Evolutionary conservation across 2,797 vertebrate species (phyloP).

Genomic region (Adrianichthys oophorus): DNA sequence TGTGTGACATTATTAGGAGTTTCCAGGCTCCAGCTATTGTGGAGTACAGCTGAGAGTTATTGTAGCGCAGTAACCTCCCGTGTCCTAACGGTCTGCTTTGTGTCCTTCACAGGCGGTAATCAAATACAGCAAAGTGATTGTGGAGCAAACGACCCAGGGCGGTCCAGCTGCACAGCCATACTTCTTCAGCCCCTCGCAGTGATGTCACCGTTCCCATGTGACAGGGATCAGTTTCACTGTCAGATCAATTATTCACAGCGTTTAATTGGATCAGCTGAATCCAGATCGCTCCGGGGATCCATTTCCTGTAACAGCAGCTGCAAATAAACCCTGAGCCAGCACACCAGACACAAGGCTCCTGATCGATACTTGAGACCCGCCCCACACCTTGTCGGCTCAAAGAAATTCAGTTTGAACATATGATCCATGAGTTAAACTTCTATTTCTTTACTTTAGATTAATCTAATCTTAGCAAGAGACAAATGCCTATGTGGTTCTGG

Average conservation of each 20-base stretch:
- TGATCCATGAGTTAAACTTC: constrained; percentile 14
- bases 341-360: constrained; percentile 49
- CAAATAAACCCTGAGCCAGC: constrained; percentile 74
- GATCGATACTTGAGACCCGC: constrained; percentile 59
- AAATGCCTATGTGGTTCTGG: constrained; percentile 49
- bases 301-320: constrained; percentile 76
- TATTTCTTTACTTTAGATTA: constrained; percentile 27
- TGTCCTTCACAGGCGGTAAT: constrained; percentile 74
- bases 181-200: constrained; percentile 67
- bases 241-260: constrained; percentile 80
- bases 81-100: constrained; percentile 60
- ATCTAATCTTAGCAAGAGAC: constrained; percentile 24
- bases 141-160: constrained; percentile 67
- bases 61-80: constrained; percentile 55
- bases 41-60: constrained; percentile 48
- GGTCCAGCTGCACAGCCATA: constrained; percentile 67
- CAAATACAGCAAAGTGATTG: constrained; percentile 69
- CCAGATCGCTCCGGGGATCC: constrained; percentile 71
- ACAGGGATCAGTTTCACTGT: constrained; percentile 74
- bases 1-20: constrained; percentile 61
- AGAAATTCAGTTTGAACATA: constrained; percentile 30
- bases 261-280: constrained; percentile 81
- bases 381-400: constrained; percentile 44
- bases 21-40: constrained; percentile 36
- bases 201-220: constrained; percentile 77